phyloP scores from a whole-genome alignment of 2,797 vertebrate genomes.

The Sphenodon punctatus region DNA sequence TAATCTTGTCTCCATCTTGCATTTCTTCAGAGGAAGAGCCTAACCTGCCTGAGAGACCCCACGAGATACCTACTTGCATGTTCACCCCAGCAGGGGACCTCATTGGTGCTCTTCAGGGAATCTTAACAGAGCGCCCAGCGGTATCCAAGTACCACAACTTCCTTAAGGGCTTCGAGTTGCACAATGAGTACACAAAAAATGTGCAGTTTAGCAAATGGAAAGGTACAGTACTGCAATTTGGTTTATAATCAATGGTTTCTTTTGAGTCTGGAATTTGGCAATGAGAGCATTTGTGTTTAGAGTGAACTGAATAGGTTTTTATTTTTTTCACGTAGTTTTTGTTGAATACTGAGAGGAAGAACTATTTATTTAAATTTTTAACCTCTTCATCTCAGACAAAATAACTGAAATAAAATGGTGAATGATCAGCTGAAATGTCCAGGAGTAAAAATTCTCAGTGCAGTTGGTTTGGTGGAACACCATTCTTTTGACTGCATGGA shows the following conservation, averaged over 20 bases:
- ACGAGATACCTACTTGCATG: conserved; percentile 56
- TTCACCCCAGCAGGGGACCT: conserved; percentile 68
- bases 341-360: neutral
- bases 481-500: neutral
- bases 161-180: conserved; percentile 82
- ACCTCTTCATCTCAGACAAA: neutral
- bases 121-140: conserved; percentile 73
- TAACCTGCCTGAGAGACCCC: conserved; percentile 58
- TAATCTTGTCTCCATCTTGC: neutral
- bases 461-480: accelerated
- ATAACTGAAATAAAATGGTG: neutral
- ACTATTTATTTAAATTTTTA: neutral
- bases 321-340: neutral
- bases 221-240: conserved; percentile 65
- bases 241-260: accelerated
- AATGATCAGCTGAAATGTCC: accelerated
- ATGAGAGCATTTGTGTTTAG: accelerated
- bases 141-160: conserved; percentile 84
- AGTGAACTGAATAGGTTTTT: neutral
- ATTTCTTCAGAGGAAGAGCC: conserved; percentile 70
- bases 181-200: conserved; percentile 75
- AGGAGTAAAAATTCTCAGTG: neutral
- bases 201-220: conserved; percentile 78
- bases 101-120: conserved; percentile 65
- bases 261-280: accelerated